Base-by-base conservation (phyloP, 2,797 vertebrate genomes). In the Brachyalestes nurse region DNA sequence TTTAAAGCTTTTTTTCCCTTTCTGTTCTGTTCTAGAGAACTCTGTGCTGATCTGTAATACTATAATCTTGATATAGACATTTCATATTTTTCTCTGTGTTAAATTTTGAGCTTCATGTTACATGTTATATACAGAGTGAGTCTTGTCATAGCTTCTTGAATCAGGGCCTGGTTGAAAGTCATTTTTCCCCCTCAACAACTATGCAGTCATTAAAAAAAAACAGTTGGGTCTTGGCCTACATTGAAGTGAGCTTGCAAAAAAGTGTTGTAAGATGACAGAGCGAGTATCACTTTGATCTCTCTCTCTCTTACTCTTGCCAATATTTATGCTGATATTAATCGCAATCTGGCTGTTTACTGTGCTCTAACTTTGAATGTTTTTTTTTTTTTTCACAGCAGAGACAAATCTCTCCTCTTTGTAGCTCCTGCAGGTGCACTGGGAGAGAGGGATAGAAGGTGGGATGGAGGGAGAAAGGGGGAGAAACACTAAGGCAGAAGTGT, bases 1-100 rank as follows among this genome's bases (percentile, higher is more conserved):
- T 78, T 82, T 87, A 89, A 89, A 89, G 87, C 88, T 87, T 84
- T 87, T 76, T 71, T 71, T 69, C 28, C 28, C 25, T 19, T 66
- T 66, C 34, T 66, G 4, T 84, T 73, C 47, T 34, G 65, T 82
- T 84, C 49, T 82, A 14, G 75, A 80, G 83, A 70, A 75, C 75
- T 79, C 76, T 85, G 77, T 84, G 79, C 77, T 78, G 34, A 75
- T 64, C 70, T 83, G 55, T 25, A 65, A 82, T 79, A 83, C 55
- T 49, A 79, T 51, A 81, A 81, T 79, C 25, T 64, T 79, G 67
- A 71, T 75, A 86, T 73, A 77, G 60, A 77, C 21, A 64, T 83
- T 65, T 78, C 55, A 76, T 72, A 61, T 57, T 73, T 28, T 78
- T 72, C 40, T 85, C 72, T 83, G 60, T 79, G 72, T 72, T 81